Evolutionary conservation across 2,888 invertebrate species (phyloP), one percentile per base, ranked within the genome.

Genomic region (Branchellion lobata): DNA sequence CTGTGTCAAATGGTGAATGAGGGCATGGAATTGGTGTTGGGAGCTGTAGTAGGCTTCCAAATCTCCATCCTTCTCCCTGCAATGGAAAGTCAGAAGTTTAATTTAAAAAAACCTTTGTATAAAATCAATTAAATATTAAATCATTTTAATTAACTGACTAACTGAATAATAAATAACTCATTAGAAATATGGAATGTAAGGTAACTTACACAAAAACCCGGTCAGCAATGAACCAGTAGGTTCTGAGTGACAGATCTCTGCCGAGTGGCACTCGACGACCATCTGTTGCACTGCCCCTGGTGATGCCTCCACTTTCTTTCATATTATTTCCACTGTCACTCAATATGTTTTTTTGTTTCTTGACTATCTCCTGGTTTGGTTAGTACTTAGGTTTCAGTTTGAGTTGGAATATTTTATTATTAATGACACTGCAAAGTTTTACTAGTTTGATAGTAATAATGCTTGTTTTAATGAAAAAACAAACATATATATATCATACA

Each of bases 211-310:
- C 92, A 89, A 98, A 93, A 85, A 99, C 91, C 84, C 99, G 90
- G 79, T 98, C 90, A 78, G 92, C 92, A 78, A 98, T 91, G 88
- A 98, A 98, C 94, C 95, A 99, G 89, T 97, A 99, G 86, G 96
- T 96, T 84, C 97, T 90, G 18, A 96, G 96, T 89, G 96, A 95
- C 82, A 99, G 90, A 88, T 99, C 99, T 87, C 92, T 93, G 0
- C 99, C 99, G 68, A 99, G 89, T 85, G 93, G n/a, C n/a, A n/a
- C n/a, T n/a, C n/a, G n/a, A n/a, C n/a, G n/a, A n/a, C n/a, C n/a
- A n/a, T n/a, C n/a, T n/a, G n/a, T 93, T 87, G 96, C 95, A 87
- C 97, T 96, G 71, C 98, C 91, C 86, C 94, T 57, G n/a, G 5
- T 57, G n/a, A 18, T 57, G n/a, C 21, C 21, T 24, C 8, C 47